Percentiles rank a stretch among this genome's conserved stretches.
Evolutionary conservation across 2,113 vertebrate species (phyloP).

Genomic region (Muscicapa adusta): DNA sequence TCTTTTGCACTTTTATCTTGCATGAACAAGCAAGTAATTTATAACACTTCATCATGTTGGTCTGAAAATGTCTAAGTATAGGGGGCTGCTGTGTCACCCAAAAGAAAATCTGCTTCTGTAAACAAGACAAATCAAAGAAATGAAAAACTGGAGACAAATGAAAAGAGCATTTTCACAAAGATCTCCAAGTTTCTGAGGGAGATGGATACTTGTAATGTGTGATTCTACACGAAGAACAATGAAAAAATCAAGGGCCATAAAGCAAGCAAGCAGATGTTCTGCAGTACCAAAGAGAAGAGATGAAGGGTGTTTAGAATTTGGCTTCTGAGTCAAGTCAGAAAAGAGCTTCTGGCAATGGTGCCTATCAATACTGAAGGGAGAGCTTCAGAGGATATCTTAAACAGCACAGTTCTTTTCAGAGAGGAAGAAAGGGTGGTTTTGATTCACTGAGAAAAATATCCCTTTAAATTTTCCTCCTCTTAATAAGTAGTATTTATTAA

Average conservation of each 20-base stretch:
- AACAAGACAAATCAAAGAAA: neutral
- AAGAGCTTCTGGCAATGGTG: neutral
- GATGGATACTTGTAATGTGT: neutral
- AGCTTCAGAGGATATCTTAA: neutral
- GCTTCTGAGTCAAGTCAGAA: neutral
- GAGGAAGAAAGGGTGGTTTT: neutral
- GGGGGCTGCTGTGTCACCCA: neutral
- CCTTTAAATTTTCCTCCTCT: neutral
- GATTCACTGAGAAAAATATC: neutral
- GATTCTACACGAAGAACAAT: neutral
- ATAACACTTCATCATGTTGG: neutral
- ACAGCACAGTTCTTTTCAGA: neutral
- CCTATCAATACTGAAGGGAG: neutral
- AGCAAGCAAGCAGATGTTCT: neutral
- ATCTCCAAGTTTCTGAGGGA: neutral
- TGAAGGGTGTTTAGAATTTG: neutral
- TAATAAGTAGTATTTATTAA: neutral
- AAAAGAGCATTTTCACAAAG: neutral
- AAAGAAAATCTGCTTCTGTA: neutral
- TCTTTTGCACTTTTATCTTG: neutral
- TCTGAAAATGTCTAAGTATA: neutral
- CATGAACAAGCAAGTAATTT: neutral
- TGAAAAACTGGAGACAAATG: neutral
- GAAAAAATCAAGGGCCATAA: neutral
- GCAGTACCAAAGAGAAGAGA: neutral